Percentiles rank a stretch among this genome's conserved stretches.
Evolutionary conservation across 2,113 vertebrate genomes (phyloP).

Genomic region (Erythrolamprus reginae): DNA sequence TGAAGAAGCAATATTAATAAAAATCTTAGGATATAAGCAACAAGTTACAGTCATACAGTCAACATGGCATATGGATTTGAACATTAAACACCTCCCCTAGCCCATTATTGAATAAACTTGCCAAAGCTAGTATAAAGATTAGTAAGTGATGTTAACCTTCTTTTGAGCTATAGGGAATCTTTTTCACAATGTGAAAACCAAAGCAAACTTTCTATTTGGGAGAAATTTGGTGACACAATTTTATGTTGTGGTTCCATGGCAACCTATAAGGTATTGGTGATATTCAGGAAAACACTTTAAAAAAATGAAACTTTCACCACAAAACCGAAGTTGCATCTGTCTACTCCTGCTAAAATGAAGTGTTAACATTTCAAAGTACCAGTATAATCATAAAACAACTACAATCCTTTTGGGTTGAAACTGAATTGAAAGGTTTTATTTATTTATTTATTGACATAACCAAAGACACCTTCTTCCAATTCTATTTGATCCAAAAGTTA

Average conservation of each 20-base stretch:
- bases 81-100: not conserved
- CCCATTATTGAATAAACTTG: not conserved
- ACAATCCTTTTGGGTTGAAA: not conserved
- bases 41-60: too few relatives aligned
- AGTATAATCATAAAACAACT: not conserved
- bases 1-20: too few relatives aligned
- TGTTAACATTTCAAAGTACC: not conserved
- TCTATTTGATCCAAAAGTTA: not conserved
- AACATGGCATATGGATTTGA: not conserved
- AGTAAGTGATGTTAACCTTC: not conserved
- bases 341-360: not conserved
- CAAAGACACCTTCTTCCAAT: not conserved
- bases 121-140: not conserved
- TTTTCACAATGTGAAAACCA: not conserved
- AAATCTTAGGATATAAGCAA: too few relatives aligned
- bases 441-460: not conserved
- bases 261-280: not conserved
- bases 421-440: not conserved
- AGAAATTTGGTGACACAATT: not conserved
- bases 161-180: not conserved
- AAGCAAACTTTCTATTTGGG: not conserved
- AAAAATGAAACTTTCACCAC: not conserved
- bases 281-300: not conserved
- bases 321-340: not conserved
- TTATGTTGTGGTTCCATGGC: not conserved